A percentile compares a stretch with the other conserved stretches of the same genome.
phyloP scores from a whole-genome alignment of 2,113 vertebrate species.

The Carassius gibelio region DNA sequence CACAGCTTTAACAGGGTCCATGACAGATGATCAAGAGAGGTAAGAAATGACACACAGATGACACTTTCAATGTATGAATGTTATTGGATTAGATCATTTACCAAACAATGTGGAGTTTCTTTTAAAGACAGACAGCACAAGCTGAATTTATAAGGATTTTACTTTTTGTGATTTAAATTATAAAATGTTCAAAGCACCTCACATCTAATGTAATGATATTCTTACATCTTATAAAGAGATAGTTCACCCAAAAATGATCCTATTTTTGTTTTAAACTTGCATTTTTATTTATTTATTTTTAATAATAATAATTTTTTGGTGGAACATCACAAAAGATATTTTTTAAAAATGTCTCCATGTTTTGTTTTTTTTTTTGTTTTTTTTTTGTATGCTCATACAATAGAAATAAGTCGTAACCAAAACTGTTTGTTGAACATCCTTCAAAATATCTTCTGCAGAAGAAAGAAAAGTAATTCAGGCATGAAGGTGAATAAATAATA shows the following conservation, averaged over 20 bases:
- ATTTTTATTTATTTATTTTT: too few relatives aligned
- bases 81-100: neutral
- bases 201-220: too few relatives aligned
- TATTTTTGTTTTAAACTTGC: neutral
- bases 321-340: neutral
- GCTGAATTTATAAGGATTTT: too few relatives aligned
- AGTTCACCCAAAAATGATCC: neutral
- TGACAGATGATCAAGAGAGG: constrained; percentile 57
- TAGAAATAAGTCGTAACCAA: neutral
- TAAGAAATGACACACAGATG: constrained; percentile 62
- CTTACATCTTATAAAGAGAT: neutral
- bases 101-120: neutral
- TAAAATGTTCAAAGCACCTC: too few relatives aligned
- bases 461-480: neutral
- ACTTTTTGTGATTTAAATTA: too few relatives aligned
- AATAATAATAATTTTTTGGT: neutral
- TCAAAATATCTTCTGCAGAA: neutral
- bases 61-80: constrained; percentile 40
- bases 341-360: too few relatives aligned
- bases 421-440: neutral
- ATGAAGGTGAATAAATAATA: too few relatives aligned
- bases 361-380: too few relatives aligned
- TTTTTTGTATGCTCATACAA: neutral
- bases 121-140: too few relatives aligned
- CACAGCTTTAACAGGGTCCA: constrained; percentile 36